phyloP scores from a whole-genome alignment of 2,888 invertebrate species.

The Nomada ferruginata region DNA sequence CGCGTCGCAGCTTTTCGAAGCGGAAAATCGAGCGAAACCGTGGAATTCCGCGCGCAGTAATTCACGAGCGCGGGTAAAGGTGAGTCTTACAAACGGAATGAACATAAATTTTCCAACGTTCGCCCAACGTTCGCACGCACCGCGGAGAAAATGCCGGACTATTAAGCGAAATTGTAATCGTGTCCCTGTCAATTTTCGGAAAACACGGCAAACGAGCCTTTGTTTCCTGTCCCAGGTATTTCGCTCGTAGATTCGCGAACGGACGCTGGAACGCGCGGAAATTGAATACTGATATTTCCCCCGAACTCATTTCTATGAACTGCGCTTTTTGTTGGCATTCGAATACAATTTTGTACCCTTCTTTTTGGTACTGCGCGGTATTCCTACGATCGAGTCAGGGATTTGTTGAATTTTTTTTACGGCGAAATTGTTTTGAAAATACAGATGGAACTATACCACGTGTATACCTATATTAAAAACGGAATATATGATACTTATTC shows the following conservation, averaged over 20 bases:
- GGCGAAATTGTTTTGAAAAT: neutral
- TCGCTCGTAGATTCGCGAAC: neutral
- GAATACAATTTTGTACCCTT: too few species aligned
- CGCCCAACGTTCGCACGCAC: neutral
- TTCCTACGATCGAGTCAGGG: neutral
- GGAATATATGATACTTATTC: too few species aligned
- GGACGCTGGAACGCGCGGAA: neutral
- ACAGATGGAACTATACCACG: too few species aligned
- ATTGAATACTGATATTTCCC: neutral
- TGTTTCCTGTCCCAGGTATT: slow-evolving; percentile 4
- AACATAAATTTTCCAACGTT: slow-evolving; percentile 34
- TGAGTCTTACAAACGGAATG: slow-evolving; percentile 4
- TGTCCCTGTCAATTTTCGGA: slow-evolving; percentile 14
- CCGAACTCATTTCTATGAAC: neutral
- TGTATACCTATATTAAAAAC: too few species aligned
- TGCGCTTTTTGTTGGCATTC: neutral
- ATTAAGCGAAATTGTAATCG: slow-evolving; percentile 37
- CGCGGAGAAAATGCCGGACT: neutral
- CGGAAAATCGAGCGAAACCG: neutral
- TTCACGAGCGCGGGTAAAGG: neutral
- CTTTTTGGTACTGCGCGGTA: too few species aligned
- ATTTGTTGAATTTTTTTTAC: neutral
- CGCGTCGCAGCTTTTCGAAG: too few species aligned
- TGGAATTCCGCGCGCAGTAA: neutral
- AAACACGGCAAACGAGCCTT: slow-evolving; percentile 26